Base-by-base conservation (phyloP, 2,113 vertebrate genomes). In the Brachypteracias leptosomus region DNA sequence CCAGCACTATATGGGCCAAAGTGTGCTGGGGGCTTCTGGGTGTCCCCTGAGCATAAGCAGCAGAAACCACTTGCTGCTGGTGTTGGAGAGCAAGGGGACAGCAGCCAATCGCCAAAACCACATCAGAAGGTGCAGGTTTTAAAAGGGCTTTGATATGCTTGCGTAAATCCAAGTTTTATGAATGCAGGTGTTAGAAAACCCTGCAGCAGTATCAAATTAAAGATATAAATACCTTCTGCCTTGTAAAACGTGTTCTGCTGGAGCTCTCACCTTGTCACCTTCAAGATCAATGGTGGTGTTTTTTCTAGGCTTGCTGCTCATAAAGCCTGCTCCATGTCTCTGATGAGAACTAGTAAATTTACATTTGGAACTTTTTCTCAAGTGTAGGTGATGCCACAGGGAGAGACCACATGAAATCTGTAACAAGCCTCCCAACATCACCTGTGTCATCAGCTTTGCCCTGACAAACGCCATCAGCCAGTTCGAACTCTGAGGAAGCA, bases 11-110 rank as follows among this genome's bases (percentile, higher is more conserved):
- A 19, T 2, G 14, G 40, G 16, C 35, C 44, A 65, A 18, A 42
- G 4, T 0, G 0, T 7, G 9, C 28, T 1, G 1, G 3, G 11
- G 17, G 33, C 13, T 68, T 67, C 40, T 33, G 12, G 12, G 19
- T 0, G 0, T 17, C 61, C n/a, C n/a, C 63, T 51, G 33, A 55
- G 21, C 61, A 47, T 1, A 1, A 58, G 17, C 9, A 54, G 17
- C 28, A 54, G 16, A n/a, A 18, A 54, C 28, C 7, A 24, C 26
- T 16, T 40, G 20, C 16, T 59, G 9, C 0, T 1, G 18, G 31
- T 57, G 21, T 54, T 33, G 13, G 2, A 38, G 38, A n/a, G 19
- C 33, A 84, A 31, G 42, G 52, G 25, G 26, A 19, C 3, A 73
- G 31, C 8, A 70, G 36, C 11, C 15, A 46, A 4, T 16, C 35